phyloP scores from a whole-genome alignment of 2,888 invertebrate genomes.

The Coremacera marginata region DNA sequence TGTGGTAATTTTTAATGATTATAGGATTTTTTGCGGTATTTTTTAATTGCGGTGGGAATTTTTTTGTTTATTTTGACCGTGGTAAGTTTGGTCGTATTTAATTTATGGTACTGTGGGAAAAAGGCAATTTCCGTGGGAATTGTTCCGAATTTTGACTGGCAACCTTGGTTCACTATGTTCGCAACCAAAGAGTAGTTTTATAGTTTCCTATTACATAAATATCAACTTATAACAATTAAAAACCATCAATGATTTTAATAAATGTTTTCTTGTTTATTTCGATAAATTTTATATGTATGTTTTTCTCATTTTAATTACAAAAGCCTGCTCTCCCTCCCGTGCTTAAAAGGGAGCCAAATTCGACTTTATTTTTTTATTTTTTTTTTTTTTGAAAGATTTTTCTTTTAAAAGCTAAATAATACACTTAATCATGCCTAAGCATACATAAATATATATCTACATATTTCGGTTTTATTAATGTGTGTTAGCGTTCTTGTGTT shows the following conservation, averaged over 20 bases:
- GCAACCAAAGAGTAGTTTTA: no score
- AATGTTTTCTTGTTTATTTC: constrained; percentile 43
- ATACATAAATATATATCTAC: constrained; percentile 19
- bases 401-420: constrained; percentile 17
- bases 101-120: no score
- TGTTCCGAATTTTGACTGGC: no score
- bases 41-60: no score
- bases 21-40: no score
- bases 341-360: constrained; percentile 53
- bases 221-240: no score
- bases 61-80: no score
- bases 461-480: not conserved
- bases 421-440: constrained; percentile 10
- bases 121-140: no score
- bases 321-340: constrained; percentile 54
- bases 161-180: no score
- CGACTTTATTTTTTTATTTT: constrained; percentile 48
- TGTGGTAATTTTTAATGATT: no score
- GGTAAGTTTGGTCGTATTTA: no score
- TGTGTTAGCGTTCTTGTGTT: constrained; percentile 14
- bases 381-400: not conserved
- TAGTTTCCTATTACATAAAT: no score
- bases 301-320: constrained; percentile 36
- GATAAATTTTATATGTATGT: constrained; percentile 19
- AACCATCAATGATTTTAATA: constrained; percentile 36